phyloP scores from a whole-genome alignment of 1,140 invertebrate species.

The Elymnias hypermnestra region DNA sequence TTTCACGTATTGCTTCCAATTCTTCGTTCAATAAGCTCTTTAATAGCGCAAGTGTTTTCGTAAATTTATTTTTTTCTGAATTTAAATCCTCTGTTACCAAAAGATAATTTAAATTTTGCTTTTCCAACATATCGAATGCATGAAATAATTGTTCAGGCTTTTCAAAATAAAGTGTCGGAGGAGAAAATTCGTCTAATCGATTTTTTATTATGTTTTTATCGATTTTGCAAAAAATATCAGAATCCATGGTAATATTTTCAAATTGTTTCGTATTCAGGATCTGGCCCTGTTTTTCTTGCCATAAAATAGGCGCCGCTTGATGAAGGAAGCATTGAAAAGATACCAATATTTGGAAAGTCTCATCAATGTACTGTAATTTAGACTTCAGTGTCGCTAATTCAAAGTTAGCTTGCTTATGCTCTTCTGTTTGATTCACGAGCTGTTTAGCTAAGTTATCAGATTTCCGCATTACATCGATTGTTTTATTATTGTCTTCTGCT shows the following conservation, averaged over 20 bases:
- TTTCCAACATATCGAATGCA: conserved; percentile 77
- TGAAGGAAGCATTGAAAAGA: conserved; percentile 80
- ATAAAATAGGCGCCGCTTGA: conserved; percentile 24
- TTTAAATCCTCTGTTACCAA: conserved; percentile 79
- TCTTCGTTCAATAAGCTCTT: conserved; percentile 40
- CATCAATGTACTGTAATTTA: conserved; percentile 78
- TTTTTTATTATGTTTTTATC: conserved; percentile 52
- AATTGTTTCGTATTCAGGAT: conserved; percentile 25
- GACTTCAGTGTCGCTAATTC: conserved; percentile 73
- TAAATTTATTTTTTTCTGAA: conserved; percentile 62
- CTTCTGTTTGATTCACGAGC: conserved; percentile 71
- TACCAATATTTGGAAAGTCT: conserved; percentile 78
- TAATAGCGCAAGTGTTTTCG: conserved; percentile 39
- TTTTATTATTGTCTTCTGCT: conserved; percentile 77
- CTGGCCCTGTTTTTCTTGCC: conserved; percentile 20
- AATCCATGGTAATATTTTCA: conserved; percentile 45
- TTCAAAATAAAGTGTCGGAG: conserved; percentile 77
- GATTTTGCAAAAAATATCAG: conserved; percentile 45
- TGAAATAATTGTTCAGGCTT: conserved; percentile 75
- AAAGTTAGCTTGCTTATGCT: conserved; percentile 69
- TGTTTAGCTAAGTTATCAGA: conserved; percentile 71
- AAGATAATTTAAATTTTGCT: conserved; percentile 81
- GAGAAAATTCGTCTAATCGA: conserved; percentile 56
- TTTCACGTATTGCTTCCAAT: conserved; percentile 46
- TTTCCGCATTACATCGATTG: conserved; percentile 75